Percentiles rank a stretch among this genome's conserved stretches.
Evolutionary conservation across 2,888 invertebrate species (phyloP).

Genomic region (Microctonus hyperodae): DNA sequence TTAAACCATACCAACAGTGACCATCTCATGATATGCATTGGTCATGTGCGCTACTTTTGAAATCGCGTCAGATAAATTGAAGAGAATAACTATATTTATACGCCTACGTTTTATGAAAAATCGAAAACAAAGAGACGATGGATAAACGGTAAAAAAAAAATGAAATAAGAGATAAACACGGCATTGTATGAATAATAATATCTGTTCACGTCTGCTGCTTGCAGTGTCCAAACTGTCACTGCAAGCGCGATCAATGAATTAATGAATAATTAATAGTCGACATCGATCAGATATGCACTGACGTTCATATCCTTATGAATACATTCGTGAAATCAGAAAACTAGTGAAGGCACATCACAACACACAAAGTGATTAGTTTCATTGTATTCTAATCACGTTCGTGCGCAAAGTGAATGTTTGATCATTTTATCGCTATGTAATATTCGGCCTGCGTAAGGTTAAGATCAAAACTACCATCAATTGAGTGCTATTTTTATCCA

Average conservation of each 20-base stretch:
- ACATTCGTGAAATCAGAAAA: neutral
- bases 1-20: neutral
- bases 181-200: conserved; percentile 12
- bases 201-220: neutral
- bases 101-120: neutral
- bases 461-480: neutral
- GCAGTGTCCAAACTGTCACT: conserved; percentile 11
- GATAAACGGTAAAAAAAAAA: neutral
- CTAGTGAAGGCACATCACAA: neutral
- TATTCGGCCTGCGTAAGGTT: conserved; percentile 7
- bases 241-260: conserved; percentile 22
- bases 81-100: conserved; percentile 1
- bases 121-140: neutral
- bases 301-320: conserved; percentile 20
- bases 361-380: conserved; percentile 24
- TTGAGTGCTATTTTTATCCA: neutral
- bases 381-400: conserved; percentile 19
- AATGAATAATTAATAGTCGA: conserved; percentile 29
- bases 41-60: conserved; percentile 24
- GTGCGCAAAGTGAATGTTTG: conserved; percentile 30
- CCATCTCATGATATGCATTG: conserved; percentile 2
- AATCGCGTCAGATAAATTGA: conserved; percentile 16
- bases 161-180: neutral
- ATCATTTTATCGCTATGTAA: neutral
- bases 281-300: conserved; percentile 14